These are phyloP conservation scores for Theristicus caerulescens DNA, from an alignment of 2,113 vertebrate genomes.

Conservation along the genomic window DNA sequence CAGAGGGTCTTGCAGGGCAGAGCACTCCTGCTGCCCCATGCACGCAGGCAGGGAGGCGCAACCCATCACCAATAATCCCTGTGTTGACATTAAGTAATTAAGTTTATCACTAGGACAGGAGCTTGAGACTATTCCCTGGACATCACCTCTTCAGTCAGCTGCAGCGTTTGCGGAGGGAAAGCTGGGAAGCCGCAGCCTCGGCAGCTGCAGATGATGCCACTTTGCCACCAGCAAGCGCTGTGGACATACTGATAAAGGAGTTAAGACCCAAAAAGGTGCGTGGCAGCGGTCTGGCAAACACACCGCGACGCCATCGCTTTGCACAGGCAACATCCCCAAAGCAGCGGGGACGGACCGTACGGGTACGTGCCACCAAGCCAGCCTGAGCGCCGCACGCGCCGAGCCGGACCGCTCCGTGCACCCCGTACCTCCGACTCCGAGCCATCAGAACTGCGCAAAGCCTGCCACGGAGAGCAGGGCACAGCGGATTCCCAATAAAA, in stretches of 20 bases:
- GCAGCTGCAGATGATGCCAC: not conserved
- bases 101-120: not conserved
- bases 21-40: not conserved
- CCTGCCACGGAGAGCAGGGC: not conserved
- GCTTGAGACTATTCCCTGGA: not conserved
- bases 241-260: not conserved
- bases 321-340: not conserved
- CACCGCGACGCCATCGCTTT: fast-evolving
- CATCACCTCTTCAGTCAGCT: not conserved
- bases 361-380: not conserved
- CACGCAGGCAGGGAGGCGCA: not conserved
- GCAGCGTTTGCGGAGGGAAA: not conserved
- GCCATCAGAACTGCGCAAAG: not conserved
- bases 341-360: not conserved
- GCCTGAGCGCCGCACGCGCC: not conserved
- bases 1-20: not conserved
- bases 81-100: not conserved
- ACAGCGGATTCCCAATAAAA: not conserved
- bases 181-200: not conserved
- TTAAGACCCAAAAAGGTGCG: not conserved
- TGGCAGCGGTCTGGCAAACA: not conserved
- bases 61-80: not conserved
- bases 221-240: not conserved
- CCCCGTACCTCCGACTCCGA: not conserved
- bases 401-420: not conserved